Conservation (phyloP, 2,797 vertebrate species). For the Orestias chungarensis region DNA sequence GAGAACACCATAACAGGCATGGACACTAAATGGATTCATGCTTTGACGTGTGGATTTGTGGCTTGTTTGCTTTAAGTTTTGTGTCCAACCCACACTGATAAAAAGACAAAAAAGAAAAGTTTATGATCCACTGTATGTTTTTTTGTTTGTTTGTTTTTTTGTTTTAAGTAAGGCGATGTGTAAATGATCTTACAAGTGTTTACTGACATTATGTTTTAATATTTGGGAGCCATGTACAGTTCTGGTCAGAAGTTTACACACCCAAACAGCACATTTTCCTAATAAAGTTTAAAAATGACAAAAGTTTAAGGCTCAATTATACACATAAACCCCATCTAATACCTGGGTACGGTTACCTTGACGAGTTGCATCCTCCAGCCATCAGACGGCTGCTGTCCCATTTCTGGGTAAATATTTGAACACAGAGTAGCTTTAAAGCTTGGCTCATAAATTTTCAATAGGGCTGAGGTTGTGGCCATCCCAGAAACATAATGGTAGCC, state of each 20-base stretch:
- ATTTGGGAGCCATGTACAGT: not conserved
- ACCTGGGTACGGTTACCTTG: not conserved
- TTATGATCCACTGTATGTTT: slow-evolving; percentile 28
- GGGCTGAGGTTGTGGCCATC: not conserved
- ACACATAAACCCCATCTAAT: not conserved
- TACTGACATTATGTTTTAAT: not conserved
- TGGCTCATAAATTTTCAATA: not conserved
- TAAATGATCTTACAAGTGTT: slow-evolving; percentile 17
- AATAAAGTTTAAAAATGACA: not conserved
- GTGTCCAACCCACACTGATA: slow-evolving; percentile 7
- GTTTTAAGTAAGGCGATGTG: slow-evolving; percentile 16
- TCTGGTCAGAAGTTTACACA: not conserved
- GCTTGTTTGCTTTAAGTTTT: slow-evolving; percentile 54
- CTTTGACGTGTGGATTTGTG: slow-evolving; percentile 13
- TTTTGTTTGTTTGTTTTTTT: no score
- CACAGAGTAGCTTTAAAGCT: not conserved
- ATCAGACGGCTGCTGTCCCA: not conserved
- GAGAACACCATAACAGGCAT: not conserved
- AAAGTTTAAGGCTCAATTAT: not conserved
- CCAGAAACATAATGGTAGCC: not conserved
- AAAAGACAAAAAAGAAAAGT: slow-evolving; percentile 25
- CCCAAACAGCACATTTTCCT: not conserved
- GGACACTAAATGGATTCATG: slow-evolving; percentile 9
- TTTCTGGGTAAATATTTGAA: not conserved
- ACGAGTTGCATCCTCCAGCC: not conserved